phyloP scores from a whole-genome alignment of 2,113 vertebrate genomes.

The Daphoenositta chrysoptera region DNA sequence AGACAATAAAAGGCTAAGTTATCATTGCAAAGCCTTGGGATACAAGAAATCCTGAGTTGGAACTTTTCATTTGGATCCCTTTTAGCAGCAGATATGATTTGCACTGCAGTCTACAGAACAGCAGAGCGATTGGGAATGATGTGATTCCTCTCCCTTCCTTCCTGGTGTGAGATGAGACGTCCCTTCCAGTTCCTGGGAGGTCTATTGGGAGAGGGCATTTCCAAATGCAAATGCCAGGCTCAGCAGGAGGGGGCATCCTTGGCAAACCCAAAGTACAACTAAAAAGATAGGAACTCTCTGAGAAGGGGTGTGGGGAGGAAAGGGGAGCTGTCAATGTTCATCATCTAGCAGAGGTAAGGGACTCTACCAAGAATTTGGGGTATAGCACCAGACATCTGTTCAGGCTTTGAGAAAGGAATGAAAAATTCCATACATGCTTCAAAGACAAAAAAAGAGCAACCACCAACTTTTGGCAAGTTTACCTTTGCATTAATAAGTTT shows the following conservation, averaged over 20 bases:
- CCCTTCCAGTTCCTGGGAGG: neutral
- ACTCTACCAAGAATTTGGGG: neutral
- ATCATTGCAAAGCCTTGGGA: neutral
- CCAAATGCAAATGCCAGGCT: neutral
- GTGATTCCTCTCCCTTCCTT: neutral
- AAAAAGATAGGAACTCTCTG: neutral
- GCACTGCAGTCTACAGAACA: neutral
- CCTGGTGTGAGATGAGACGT: neutral
- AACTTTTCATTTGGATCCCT: neutral
- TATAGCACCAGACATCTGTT: neutral
- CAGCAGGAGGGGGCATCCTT: neutral
- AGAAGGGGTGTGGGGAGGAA: neutral
- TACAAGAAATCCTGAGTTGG: neutral
- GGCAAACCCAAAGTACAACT: neutral
- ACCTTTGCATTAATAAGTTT: slow-evolving; percentile 82
- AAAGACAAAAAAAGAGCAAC: neutral
- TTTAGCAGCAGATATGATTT: neutral
- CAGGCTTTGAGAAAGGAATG: neutral
- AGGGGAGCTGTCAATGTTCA: neutral
- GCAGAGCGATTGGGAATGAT: neutral
- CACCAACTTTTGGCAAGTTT: neutral
- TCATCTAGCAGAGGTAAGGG: neutral
- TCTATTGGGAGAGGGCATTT: neutral
- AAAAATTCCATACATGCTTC: neutral
- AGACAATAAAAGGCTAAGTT: slow-evolving; percentile 14